Percentiles rank a stretch among this genome's conserved stretches.
Evolutionary conservation across 2,888 invertebrate species (phyloP).

Genomic region (Lasioglossum pauxillum): DNA sequence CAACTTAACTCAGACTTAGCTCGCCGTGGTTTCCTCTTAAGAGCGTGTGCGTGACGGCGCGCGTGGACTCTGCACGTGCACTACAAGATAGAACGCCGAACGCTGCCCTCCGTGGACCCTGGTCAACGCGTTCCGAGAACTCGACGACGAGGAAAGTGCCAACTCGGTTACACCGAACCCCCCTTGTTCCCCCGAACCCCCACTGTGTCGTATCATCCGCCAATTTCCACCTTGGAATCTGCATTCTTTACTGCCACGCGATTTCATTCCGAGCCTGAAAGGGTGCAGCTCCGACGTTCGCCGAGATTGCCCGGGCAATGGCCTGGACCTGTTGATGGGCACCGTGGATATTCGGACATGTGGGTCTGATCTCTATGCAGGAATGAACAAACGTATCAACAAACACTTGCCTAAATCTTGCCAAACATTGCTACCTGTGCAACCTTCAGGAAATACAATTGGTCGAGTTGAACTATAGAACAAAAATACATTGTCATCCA

Average conservation of each 20-base stretch:
- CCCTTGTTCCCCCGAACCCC: neutral
- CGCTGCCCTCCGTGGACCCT: conserved; percentile 47
- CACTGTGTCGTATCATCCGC: neutral
- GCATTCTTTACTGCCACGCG: neutral
- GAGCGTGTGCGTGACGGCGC: conserved; percentile 38
- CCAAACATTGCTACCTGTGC: too few species aligned
- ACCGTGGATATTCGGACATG: neutral
- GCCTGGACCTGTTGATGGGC: neutral
- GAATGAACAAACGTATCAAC: too few species aligned
- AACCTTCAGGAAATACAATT: too few species aligned
- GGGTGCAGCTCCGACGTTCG: conserved; percentile 1
- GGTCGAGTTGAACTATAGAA: too few species aligned
- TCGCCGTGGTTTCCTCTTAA: conserved; percentile 11
- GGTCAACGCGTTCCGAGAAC: conserved; percentile 56
- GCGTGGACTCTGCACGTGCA: conserved; percentile 47
- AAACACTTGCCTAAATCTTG: too few species aligned
- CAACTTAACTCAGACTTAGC: neutral
- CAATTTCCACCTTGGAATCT: neutral
- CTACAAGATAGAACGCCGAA: conserved; percentile 51
- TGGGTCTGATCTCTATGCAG: too few species aligned
- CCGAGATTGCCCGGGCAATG: neutral
- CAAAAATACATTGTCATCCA: too few species aligned
- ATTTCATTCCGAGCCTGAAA: neutral
- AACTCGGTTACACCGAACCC: conserved; percentile 36
- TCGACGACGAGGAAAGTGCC: conserved; percentile 59